These are phyloP conservation scores for Colius striatus DNA, from an alignment of 2,113 vertebrate species.

Conservation along the genomic window DNA sequence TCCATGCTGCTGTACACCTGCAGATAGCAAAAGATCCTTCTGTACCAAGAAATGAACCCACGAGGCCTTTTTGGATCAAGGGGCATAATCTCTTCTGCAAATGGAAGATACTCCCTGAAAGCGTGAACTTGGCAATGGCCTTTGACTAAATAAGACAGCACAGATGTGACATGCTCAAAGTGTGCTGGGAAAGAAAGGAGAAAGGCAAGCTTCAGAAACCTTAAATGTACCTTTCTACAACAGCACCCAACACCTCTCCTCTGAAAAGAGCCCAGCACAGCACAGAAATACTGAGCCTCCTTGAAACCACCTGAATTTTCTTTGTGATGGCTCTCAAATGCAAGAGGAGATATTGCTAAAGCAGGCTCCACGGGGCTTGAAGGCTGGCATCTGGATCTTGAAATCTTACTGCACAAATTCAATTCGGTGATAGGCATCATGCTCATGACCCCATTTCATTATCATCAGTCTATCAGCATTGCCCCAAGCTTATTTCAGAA, in stretches of 20 bases:
- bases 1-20: constrained; percentile 99
- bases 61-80: background rate
- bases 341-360: background rate
- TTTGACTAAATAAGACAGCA: background rate
- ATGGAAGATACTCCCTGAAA: background rate
- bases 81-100: background rate
- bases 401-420: constrained; percentile 30
- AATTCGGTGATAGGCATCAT: constrained; percentile 27
- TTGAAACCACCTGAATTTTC: background rate
- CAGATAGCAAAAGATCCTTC: background rate
- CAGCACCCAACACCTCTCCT: background rate
- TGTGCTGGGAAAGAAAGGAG: background rate
- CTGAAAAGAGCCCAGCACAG: background rate
- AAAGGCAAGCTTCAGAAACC: background rate
- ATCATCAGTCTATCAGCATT: constrained; percentile 62
- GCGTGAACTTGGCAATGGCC: background rate
- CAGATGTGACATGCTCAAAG: background rate
- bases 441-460: constrained; percentile 62
- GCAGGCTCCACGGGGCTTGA: background rate
- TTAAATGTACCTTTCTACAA: background rate
- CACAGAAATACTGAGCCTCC: background rate
- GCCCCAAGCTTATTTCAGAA: constrained; percentile 64
- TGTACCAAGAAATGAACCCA: background rate
- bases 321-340: background rate
- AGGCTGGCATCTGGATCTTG: constrained; percentile 15